Evolutionary conservation across 2,888 invertebrate genomes (phyloP), one percentile per base, ranked within the genome.

Genomic region (Lordiphosa fenestrarum): DNA sequence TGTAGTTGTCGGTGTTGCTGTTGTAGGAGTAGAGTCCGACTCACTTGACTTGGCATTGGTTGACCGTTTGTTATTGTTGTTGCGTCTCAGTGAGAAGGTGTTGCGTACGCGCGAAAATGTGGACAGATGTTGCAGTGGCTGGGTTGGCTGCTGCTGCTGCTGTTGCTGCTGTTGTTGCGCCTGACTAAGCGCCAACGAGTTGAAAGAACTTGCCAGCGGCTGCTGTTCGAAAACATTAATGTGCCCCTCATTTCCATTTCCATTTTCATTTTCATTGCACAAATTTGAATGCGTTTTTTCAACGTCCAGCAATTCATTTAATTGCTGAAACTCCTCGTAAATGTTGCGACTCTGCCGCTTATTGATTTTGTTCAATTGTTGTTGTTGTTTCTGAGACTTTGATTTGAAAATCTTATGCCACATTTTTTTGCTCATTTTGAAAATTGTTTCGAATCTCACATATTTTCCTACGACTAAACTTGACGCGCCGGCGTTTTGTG

Each of bases 401-500:
- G 87, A 76, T 81, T 89, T 89, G 55, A 89, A 89, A 53, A 89
- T 88, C 73, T 88, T 89, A 66, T 87, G 84, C 89, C 89, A 89
- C 87, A 89, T 89, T 84, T 88, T 88, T 71, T 87, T 89, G 59
- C 89, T 89, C 89, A 88, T 88, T 66, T 69, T 74, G 25, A 25
- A 25, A 25, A 25, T 7, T 2, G 7, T 6, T 25, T 6, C 41
- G 13, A 39, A 35, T 47, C 6, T 3, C 38, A 9, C 23, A 37
- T 40, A 35, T 42, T 38, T 38, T n/a, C n/a, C 36, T 53, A 35
- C 21, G 38, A 35, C 52, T 35, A 36, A 52, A 51, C 84, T 74
- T 67, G 4, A 55, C 73, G 68, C 72, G 75, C 70, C 84, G 72
- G 75, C 75, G 66, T 67, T 56, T 65, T 54, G 53, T 48, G 48